Evolutionary conservation across 2,888 invertebrate genomes (phyloP).

Genomic region (Hydropsyche betteni): DNA sequence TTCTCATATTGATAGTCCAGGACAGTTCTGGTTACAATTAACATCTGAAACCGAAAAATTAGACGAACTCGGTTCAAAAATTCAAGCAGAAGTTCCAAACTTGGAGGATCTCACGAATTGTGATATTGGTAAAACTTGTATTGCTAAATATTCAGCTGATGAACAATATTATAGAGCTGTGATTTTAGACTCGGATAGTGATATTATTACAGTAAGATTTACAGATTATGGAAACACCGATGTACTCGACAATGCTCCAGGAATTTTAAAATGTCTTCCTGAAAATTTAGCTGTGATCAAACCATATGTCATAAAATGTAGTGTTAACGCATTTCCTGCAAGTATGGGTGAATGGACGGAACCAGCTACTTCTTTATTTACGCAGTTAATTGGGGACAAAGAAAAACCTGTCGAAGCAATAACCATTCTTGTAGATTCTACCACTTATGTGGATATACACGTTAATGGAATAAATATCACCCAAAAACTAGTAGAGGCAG

Average conservation of each 20-base stretch:
- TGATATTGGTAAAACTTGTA: conserved; percentile 71
- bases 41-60: conserved; percentile 67
- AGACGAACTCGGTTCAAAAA: conserved; percentile 69
- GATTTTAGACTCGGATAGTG: conserved; percentile 80
- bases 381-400: conserved; percentile 63
- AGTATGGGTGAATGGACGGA: conserved; percentile 74
- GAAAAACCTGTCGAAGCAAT: conserved; percentile 64
- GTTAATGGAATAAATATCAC: conserved; percentile 69
- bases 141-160: conserved; percentile 84
- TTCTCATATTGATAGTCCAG: conserved; percentile 78
- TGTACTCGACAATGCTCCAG: conserved; percentile 71
- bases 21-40: conserved; percentile 79
- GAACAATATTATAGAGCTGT: conserved; percentile 92
- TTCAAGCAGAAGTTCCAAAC: conserved; percentile 68
- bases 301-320: conserved; percentile 70
- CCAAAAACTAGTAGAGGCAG: conserved; percentile 68
- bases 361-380: conserved; percentile 68
- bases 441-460: conserved; percentile 73
- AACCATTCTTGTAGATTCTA: conserved; percentile 68
- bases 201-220: conserved; percentile 79
- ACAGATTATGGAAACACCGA: conserved; percentile 84
- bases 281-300: conserved; percentile 67
- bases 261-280: conserved; percentile 70
- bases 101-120: conserved; percentile 67
- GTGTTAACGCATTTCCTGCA: conserved; percentile 73